phyloP scores from a whole-genome alignment of 2,797 vertebrate genomes.

The Meriones psammophilus region DNA sequence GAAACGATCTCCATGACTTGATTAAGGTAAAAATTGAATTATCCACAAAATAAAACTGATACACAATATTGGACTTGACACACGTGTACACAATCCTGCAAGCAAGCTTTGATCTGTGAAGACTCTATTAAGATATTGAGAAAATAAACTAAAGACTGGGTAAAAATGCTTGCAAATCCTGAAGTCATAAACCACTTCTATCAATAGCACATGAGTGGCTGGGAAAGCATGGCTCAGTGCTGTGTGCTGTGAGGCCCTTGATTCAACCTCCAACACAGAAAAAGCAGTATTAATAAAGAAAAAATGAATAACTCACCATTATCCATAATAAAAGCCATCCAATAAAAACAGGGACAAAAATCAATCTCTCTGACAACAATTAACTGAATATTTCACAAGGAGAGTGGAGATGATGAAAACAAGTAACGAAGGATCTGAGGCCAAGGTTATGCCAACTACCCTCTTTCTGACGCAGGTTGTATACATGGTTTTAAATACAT shows the following conservation, averaged over 20 bases:
- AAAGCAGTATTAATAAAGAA: background rate
- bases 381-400: background rate
- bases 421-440: background rate
- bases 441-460: background rate
- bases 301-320: conserved; percentile 11
- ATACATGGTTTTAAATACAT: background rate
- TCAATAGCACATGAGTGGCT: background rate
- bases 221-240: background rate
- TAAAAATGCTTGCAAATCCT: conserved; percentile 30
- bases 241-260: background rate
- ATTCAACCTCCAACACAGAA: background rate
- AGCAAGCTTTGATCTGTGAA: conserved; percentile 8
- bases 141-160: background rate
- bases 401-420: background rate
- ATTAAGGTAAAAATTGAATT: background rate
- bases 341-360: conserved; percentile 47
- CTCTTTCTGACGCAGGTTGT: background rate
- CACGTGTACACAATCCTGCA: background rate
- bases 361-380: background rate
- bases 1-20: conserved; percentile 5
- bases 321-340: background rate
- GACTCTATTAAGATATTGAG: background rate
- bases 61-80: background rate
- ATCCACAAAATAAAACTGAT: background rate
- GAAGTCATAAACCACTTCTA: background rate